phyloP scores from a whole-genome alignment of 1,140 invertebrate species.

The Phortica variegata region DNA sequence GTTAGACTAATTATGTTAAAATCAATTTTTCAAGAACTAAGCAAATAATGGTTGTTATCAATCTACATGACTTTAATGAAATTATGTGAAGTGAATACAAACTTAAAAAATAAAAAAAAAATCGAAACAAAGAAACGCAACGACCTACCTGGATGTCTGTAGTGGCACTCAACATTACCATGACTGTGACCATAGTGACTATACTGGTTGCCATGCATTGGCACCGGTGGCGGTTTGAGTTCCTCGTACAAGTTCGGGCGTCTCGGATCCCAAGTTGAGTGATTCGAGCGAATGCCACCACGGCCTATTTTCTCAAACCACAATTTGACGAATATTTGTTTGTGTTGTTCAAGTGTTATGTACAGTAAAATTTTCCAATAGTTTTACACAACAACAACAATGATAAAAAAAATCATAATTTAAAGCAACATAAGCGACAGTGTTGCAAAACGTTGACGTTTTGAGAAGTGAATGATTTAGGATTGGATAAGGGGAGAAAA shows the following conservation, averaged over 20 bases:
- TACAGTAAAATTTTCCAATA: conserved; percentile 51
- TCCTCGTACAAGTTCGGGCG: conserved; percentile 82
- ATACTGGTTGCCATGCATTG: conserved; percentile 34
- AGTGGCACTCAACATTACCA: conserved; percentile 64
- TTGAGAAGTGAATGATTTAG: conserved; percentile 20
- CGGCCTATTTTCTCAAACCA: conserved; percentile 34
- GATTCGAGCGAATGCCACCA: conserved; percentile 62
- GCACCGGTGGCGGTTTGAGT: conserved; percentile 64
- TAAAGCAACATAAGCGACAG: conserved; percentile 28
- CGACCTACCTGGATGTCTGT: conserved; percentile 61
- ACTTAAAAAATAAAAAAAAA: conserved; percentile 12
- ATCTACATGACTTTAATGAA: conserved; percentile 11
- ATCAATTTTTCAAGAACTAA: background rate
- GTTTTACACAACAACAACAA: conserved; percentile 45
- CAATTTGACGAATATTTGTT: conserved; percentile 2
- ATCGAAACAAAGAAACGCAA: conserved; percentile 10
- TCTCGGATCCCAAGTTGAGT: conserved; percentile 84
- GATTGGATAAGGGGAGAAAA: conserved; percentile 17
- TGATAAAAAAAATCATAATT: conserved; percentile 35
- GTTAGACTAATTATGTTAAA: conserved; percentile 31
- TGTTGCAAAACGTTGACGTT: too few species aligned
- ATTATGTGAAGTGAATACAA: conserved; percentile 11
- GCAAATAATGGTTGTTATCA: background rate
- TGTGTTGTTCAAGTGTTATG: conserved; percentile 14
- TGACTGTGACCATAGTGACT: conserved; percentile 47